These are phyloP conservation scores for Poeciliopsis infans DNA, from an alignment of 2,797 vertebrate genomes.

Conservation along the genomic window DNA sequence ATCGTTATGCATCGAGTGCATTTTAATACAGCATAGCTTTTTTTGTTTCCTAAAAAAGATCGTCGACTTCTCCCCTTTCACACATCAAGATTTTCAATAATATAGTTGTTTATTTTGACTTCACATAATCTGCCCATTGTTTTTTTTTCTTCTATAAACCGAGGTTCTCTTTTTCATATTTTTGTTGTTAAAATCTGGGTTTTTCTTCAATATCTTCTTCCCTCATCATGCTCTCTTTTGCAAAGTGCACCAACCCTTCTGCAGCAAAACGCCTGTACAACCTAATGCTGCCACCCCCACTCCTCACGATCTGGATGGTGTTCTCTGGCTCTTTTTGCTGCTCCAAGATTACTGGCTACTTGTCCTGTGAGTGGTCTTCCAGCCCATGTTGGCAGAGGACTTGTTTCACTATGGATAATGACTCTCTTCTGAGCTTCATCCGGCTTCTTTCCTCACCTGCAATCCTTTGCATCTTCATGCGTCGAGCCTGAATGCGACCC, in stretches of 20 bases:
- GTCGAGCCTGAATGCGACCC: slow-evolving; percentile 95
- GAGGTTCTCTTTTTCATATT: no score
- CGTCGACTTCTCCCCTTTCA: not conserved
- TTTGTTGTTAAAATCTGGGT: no score
- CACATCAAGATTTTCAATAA: no score
- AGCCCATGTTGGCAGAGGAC: no score
- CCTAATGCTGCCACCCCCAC: not conserved
- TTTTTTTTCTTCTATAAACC: no score
- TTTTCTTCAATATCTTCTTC: no score
- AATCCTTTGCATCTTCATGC: slow-evolving; percentile 98
- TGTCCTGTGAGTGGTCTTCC: not conserved
- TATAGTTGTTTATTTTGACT: no score
- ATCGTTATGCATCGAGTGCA: not conserved
- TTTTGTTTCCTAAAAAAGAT: not conserved
- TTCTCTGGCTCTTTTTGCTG: not conserved
- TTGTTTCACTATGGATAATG: not conserved
- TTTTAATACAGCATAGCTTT: not conserved
- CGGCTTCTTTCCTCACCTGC: slow-evolving; percentile 80
- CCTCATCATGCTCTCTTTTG: no score
- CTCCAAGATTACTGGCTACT: not conserved
- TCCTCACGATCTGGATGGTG: not conserved
- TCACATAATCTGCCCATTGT: no score
- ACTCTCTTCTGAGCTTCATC: not conserved
- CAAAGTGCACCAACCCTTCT: not conserved
- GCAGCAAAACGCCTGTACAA: not conserved